Evolutionary conservation across 2,888 invertebrate species (phyloP), one percentile per base, ranked within the genome.

Genomic region (Drosophila melanosoma): DNA sequence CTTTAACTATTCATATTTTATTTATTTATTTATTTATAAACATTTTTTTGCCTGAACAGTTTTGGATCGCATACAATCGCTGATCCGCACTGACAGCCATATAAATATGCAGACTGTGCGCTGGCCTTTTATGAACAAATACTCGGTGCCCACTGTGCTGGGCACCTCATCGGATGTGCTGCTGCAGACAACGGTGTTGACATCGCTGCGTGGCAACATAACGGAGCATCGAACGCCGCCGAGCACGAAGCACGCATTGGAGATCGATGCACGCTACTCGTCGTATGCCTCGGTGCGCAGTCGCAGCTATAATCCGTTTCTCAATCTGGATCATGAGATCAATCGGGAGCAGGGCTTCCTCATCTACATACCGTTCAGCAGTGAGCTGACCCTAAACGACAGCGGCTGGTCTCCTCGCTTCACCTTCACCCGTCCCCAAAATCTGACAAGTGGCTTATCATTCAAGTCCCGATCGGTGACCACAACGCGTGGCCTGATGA

Each of bases 181-280:
- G 90, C 60, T 94, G 90, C 93, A 93, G 80, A 93, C 92, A 5
- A 93, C 93, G 3, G 92, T 93, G 0, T 94, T 96, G 51, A 95
- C 95, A 0, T 96, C 96, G 0, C 93, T 96, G 29, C 93, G 96
- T 69, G 96, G 96, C 0, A 96, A 96, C 74, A 94, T 96, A 20
- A 95, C 96, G 0, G 95, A 95, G 15, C 94, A 95, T 4, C 91
- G 93, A 45, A 93, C 94, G 1, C 93, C 94, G 1, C 94, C 94
- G 17, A 94, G 94, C 64, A 93, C 94, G 77, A 94, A 94, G 59
- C 95, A 94, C 93, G 95, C 94, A 38, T 95, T 95, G 76, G 96
- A 96, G 92, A 93, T 95, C 8, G 95, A 95, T 86, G 94, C 95
- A 17, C 94, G 95, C 42, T 94, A 94, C 76, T 94, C 94, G 1